Evolutionary conservation across 1,140 invertebrate genomes (phyloP), one percentile per base, ranked within the genome.

Genomic region (Aethina tumida): DNA sequence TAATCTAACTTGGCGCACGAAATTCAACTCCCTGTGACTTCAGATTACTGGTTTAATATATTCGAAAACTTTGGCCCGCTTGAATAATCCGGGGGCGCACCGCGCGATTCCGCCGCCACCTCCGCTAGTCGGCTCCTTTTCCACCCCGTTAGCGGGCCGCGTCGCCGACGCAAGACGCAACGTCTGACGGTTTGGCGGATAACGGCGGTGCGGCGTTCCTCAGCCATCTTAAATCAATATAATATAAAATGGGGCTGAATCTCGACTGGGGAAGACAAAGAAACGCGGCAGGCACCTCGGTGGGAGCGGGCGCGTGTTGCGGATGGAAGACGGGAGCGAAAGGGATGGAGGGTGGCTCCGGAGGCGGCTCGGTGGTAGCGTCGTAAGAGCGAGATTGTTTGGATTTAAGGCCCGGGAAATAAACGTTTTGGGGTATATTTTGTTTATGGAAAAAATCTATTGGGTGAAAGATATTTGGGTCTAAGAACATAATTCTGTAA

Each of bases 141-240:
- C 25, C 25, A 5, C 24, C 12, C 6, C 35, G 14, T 13, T 32
- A 14, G 16, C 25, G 3, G 17, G 13, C 16, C 13, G 4, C 12
- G 21, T 3, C 9, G 8, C 21, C 8, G 13, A 8, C 15, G 21
- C n/a, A 35, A 25, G 27, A 36, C 24, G 10, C 12, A 28, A 36
- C 22, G 22, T n/a, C n/a, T n/a, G n/a, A 24, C 7, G 7, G 22
- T 24, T 8, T 24, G n/a, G 8, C 12, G n/a, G 8, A 24, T 8
- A 24, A 24, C 22, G 22, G n/a, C 22, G 22, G 22, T 24, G n/a
- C 37, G 43, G 37, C 43, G 36, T 35, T 40, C 37, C 39, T 27
- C 43, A 43, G 52, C 53, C 54, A 56, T 56, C 54, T 56, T 54
- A 56, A 56, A 56, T 56, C 54, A 56, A 56, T 56, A 56, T 54